Evolutionary conservation across 2,888 invertebrate species (phyloP).

Genomic region (Scaptomyza cyrtandrae): DNA sequence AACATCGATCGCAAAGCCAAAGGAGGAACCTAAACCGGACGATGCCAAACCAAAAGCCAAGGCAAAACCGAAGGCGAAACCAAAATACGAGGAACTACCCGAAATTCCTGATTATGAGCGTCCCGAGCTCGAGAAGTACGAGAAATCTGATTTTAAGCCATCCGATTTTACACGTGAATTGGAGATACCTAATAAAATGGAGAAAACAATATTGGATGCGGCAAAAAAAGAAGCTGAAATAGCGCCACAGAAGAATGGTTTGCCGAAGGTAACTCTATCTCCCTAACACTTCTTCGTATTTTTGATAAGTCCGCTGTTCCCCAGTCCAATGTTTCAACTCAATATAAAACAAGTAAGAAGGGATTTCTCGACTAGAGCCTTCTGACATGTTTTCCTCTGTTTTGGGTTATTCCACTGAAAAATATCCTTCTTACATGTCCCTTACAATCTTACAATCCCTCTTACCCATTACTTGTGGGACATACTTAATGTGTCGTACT

Average conservation of each 20-base stretch:
- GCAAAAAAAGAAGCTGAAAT: constrained; percentile 70
- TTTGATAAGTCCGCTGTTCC: background rate
- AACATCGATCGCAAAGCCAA: constrained; percentile 71
- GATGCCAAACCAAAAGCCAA: constrained; percentile 77
- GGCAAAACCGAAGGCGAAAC: constrained; percentile 72
- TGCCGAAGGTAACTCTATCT: constrained; percentile 78
- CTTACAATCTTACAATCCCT: too few relatives aligned
- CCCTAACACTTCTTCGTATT: too few relatives aligned
- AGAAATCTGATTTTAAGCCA: constrained; percentile 86
- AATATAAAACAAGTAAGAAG: too few relatives aligned
- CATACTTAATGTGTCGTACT: too few relatives aligned
- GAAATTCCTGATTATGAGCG: constrained; percentile 91
- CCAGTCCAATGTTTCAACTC: too few relatives aligned
- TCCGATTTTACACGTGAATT: constrained; percentile 82
- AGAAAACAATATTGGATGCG: constrained; percentile 74
- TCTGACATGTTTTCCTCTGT: too few relatives aligned
- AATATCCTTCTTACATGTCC: too few relatives aligned
- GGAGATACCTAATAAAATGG: constrained; percentile 83
- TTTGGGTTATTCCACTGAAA: too few relatives aligned
- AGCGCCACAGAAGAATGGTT: constrained; percentile 76
- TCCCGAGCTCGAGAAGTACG: constrained; percentile 89
- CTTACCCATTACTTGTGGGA: too few relatives aligned
- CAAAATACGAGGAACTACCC: constrained; percentile 87
- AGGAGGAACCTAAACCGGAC: constrained; percentile 82
- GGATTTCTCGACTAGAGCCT: too few relatives aligned